Base-by-base conservation (phyloP, 2,888 invertebrate genomes). In the Cataglyphis altisquamis region DNA sequence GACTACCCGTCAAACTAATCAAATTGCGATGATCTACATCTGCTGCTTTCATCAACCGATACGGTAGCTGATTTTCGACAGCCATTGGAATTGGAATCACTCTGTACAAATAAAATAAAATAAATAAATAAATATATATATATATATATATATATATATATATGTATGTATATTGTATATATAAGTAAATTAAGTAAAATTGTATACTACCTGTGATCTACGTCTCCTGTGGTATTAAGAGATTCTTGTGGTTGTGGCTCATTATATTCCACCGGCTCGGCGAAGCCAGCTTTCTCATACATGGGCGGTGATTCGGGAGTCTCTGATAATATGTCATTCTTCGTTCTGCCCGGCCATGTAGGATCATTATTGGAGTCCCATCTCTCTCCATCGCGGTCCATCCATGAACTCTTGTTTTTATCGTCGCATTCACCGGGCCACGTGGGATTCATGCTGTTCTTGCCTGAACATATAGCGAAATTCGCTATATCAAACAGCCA, bases 21-120 rank as follows among this genome's bases (percentile, higher is more conserved):
- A 98, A 95, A 95, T 98, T 98, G 89, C 98, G 96, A 92, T 98
- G 98, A 94, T 98, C 98, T 70, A 98, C 97, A 93, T 98, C 98
- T 94, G 93, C 94, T 12, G 91, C 92, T 91, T 94, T 95, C 77
- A 94, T 93, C 39, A 94, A 87, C 21, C 94, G 93, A 89, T 95
- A 94, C 3, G 94, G 90, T 25, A 94, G 84, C 82, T 93, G 93
- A 77, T 90, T 93, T 21, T 94, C 94, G 36, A 90, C 82, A 3
- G 92, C 87, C 89, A 94, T 91, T 60, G 95, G 94, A 74, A 94
- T 90, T 67, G 94, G 92, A 84, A 94, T 91, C 48, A 94, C 92
- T 84, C 94, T 93, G 67, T 25, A 74, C 10, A 80, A 84, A 85
- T 32, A 1, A n/a, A 39, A 55, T 8, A 5, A 81, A 81, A 3